These are phyloP conservation scores for Maconellicoccus hirsutus DNA, from an alignment of 1,140 invertebrate genomes.

Conservation along the genomic window DNA sequence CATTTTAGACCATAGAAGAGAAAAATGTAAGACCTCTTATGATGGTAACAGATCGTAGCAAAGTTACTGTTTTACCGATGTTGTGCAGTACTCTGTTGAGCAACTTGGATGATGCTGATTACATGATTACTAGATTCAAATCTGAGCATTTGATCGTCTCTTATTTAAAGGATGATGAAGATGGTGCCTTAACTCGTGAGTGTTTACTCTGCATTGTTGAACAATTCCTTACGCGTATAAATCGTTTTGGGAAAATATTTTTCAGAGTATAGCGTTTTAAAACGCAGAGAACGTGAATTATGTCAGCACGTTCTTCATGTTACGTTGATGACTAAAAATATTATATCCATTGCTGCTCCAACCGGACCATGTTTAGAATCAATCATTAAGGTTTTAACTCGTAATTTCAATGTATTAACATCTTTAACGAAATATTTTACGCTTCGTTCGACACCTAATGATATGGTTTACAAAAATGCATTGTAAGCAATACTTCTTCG, in stretches of 20 bases:
- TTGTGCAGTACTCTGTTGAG: conserved; percentile 26
- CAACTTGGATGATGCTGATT: conserved; percentile 27
- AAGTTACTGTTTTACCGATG: conserved; percentile 24
- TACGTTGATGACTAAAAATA: conserved; percentile 26
- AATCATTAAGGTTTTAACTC: conserved; percentile 27
- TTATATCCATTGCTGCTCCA: conserved; percentile 23
- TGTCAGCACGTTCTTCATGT: conserved; percentile 27
- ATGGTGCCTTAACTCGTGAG: conserved; percentile 1
- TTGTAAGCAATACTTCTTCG: conserved; percentile 24
- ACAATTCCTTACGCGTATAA: no score
- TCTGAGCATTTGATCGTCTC: conserved; percentile 18
- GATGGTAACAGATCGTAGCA: conserved; percentile 26
- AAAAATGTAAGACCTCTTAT: conserved; percentile 19
- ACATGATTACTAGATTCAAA: conserved; percentile 26
- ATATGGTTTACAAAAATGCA: conserved; percentile 28
- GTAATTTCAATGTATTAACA: conserved; percentile 26
- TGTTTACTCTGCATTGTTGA: background rate
- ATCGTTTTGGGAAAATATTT: conserved; percentile 12
- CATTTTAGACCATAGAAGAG: background rate
- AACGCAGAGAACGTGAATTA: conserved; percentile 24
- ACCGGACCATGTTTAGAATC: conserved; percentile 27
- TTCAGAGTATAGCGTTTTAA: conserved; percentile 16
- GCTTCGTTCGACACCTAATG: conserved; percentile 24
- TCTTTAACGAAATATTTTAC: conserved; percentile 29
- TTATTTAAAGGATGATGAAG: conserved; percentile 20